Percentiles rank a stretch among this genome's conserved stretches.
These are phyloP conservation scores for Luehdorfia chinensis DNA, from an alignment of 1,140 invertebrate genomes.

Conservation along the genomic window DNA sequence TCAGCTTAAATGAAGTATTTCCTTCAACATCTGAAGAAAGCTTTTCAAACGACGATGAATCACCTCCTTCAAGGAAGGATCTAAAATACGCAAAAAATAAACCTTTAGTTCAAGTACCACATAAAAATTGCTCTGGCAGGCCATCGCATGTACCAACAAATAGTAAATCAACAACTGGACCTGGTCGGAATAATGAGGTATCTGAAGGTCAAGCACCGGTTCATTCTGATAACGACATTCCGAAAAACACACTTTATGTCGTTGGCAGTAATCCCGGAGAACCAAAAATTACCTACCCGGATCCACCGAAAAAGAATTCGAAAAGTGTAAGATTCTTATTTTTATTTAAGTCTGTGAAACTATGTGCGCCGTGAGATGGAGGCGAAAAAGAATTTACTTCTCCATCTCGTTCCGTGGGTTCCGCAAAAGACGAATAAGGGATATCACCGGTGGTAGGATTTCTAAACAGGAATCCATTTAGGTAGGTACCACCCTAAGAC, in stretches of 20 bases:
- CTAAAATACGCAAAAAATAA: conserved; percentile 39
- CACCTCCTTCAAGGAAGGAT: conserved; percentile 38
- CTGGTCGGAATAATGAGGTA: conserved; percentile 37
- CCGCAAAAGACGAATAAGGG: no score
- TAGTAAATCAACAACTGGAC: conserved; percentile 57
- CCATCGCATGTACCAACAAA: conserved; percentile 49
- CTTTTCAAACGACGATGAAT: conserved; percentile 57
- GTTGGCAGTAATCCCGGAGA: conserved; percentile 68
- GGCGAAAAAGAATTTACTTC: no score
- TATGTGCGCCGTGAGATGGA: no score
- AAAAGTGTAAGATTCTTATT: conserved; percentile 62
- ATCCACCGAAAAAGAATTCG: conserved; percentile 64
- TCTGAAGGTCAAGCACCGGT: conserved; percentile 44
- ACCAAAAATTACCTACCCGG: conserved; percentile 64
- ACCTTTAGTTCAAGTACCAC: conserved; percentile 30
- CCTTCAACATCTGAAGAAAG: conserved; percentile 70
- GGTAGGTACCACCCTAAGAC: no score
- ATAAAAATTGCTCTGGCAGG: conserved; percentile 31
- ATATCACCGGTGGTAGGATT: no score
- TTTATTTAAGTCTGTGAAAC: not conserved
- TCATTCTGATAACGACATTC: conserved; percentile 61
- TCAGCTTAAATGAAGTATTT: conserved; percentile 66
- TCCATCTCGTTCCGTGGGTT: no score
- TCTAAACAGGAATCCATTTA: no score
- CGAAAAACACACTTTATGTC: conserved; percentile 62